These are phyloP conservation scores for Pseudobourletiella spinata DNA, from an alignment of 1,140 invertebrate genomes.

Conservation along the genomic window DNA sequence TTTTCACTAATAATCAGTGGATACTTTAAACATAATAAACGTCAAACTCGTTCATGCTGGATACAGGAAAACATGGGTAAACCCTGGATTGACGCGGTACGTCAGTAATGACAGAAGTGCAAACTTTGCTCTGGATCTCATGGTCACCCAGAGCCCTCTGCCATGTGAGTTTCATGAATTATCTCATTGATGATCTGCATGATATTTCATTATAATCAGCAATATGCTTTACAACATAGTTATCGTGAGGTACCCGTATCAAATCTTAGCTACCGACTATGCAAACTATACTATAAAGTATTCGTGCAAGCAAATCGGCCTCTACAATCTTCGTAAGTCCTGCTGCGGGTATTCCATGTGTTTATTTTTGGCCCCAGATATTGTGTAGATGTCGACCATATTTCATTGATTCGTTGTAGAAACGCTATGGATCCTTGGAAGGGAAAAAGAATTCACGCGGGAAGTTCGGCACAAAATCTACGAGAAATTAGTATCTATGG, in stretches of 20 bases:
- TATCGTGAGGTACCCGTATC: conserved; percentile 31
- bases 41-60: too few species aligned
- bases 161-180: conserved; percentile 47
- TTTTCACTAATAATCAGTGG: too few species aligned
- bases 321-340: conserved; percentile 29
- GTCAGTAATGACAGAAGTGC: conserved; percentile 18
- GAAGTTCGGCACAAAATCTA: conserved; percentile 8
- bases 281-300: conserved; percentile 40
- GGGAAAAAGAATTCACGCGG: conserved; percentile 9
- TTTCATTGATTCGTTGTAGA: too few species aligned
- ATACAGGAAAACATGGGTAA: neutral
- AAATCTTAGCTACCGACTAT: conserved; percentile 41
- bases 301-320: conserved; percentile 34
- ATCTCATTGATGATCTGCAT: neutral
- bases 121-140: conserved; percentile 14
- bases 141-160: conserved; percentile 19
- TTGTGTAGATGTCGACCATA: too few species aligned
- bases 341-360: too few species aligned
- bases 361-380: too few species aligned
- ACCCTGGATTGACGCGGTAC: conserved; percentile 19
- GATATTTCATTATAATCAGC: neutral
- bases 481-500: conserved; percentile 3
- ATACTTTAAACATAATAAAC: too few species aligned
- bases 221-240: too few species aligned
- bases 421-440: conserved; percentile 23